These are phyloP conservation scores for Synergus japonicus DNA, from an alignment of 2,888 invertebrate genomes.

Conservation along the genomic window DNA sequence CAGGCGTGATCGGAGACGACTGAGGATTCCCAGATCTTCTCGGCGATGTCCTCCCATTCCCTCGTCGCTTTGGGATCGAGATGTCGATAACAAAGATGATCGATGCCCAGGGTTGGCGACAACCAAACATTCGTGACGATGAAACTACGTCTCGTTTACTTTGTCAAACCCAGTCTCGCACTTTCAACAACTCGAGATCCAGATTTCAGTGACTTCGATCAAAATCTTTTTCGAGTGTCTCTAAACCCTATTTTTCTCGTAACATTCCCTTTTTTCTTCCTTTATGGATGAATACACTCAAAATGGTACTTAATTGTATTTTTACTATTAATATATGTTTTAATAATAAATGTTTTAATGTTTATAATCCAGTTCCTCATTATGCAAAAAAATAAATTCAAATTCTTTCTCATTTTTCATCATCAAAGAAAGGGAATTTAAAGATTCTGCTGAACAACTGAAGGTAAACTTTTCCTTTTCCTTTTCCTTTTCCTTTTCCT, in stretches of 20 bases:
- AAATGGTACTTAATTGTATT: not conserved
- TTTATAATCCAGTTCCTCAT: too few relatives aligned
- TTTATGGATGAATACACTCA: not conserved
- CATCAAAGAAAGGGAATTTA: too few relatives aligned
- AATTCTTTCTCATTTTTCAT: too few relatives aligned
- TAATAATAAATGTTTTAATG: too few relatives aligned
- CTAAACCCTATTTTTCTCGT: not conserved
- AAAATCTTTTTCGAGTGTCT: slow-evolving; percentile 12
- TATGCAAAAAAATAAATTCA: too few relatives aligned
- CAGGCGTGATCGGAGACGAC: slow-evolving; percentile 69
- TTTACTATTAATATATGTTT: not conserved
- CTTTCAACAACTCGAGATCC: not conserved
- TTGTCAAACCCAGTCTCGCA: slow-evolving; percentile 49
- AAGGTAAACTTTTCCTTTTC: not conserved
- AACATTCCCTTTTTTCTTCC: not conserved
- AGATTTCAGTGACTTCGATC: slow-evolving; percentile 26
- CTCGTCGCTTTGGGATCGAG: slow-evolving; percentile 65
- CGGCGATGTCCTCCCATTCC: slow-evolving; percentile 67
- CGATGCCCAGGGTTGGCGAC: slow-evolving; percentile 68
- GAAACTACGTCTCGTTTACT: slow-evolving; percentile 65
- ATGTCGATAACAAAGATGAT: slow-evolving; percentile 76
- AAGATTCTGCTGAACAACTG: not conserved
- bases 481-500: too few relatives aligned
- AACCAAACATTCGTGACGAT: slow-evolving; percentile 58
- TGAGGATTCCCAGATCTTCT: slow-evolving; percentile 69